phyloP scores from a whole-genome alignment of 2,888 invertebrate species.

The Cheilosia impressa region DNA sequence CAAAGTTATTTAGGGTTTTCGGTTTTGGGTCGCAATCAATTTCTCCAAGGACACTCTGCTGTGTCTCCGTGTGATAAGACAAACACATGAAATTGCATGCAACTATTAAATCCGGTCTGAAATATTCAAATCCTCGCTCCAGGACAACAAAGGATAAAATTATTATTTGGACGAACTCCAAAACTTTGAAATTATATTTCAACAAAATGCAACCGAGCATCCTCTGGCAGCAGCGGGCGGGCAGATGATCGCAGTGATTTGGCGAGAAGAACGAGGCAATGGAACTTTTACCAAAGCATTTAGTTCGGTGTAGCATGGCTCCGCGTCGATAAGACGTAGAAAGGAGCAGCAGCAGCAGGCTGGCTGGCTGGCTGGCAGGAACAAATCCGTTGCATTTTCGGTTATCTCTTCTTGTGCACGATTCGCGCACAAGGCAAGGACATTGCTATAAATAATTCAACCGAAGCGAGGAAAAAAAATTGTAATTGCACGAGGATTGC shows the following conservation, averaged over 20 bases:
- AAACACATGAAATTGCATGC: conserved; percentile 56
- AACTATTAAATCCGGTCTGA: conserved; percentile 62
- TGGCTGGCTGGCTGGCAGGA: conserved; percentile 22
- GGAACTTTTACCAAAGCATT: conserved; percentile 44
- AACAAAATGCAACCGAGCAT: conserved; percentile 44
- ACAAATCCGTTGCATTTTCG: conserved; percentile 60
- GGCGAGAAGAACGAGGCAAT: conserved; percentile 36
- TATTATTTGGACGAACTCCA: conserved; percentile 72
- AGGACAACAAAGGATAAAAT: conserved; percentile 68
- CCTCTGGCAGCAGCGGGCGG: conserved; percentile 28
- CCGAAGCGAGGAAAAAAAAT: conserved; percentile 31
- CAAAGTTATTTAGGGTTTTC: conserved; percentile 26
- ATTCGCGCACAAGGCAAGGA: conserved; percentile 62
- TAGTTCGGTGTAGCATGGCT: conserved; percentile 48
- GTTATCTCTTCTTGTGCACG: conserved; percentile 59
- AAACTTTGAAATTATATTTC: conserved; percentile 61
- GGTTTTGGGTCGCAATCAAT: conserved; percentile 13
- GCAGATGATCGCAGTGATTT: conserved; percentile 49
- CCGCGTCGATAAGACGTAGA: conserved; percentile 51
- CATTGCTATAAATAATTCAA: conserved; percentile 67
- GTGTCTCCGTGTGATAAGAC: conserved; percentile 34
- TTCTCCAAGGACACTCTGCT: conserved; percentile 30
- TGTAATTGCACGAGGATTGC: conserved; percentile 57
- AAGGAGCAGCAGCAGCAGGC: conserved; percentile 1
- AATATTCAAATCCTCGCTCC: conserved; percentile 67